Base-by-base conservation (phyloP, 2,888 invertebrate species). In the Drosophila nigricruria region DNA sequence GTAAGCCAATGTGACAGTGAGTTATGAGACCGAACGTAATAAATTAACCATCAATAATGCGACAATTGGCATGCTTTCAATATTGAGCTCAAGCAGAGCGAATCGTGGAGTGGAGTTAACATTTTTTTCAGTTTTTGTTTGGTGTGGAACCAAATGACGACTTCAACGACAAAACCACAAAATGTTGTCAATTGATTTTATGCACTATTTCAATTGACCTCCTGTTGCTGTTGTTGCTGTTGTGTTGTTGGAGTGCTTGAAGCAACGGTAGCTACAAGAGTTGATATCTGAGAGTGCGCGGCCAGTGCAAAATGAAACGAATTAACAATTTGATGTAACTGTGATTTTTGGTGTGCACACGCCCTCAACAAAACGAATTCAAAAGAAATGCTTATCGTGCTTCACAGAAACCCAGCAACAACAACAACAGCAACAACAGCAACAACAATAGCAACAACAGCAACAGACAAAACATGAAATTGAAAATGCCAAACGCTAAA, bases 121-220 rank as follows among this genome's bases (percentile, higher is more conserved):
- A 23, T 67, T 9, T 45, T 2, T 16, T 16, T 45, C 16, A 9
- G 3, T 16, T n/a, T 27, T n/a, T 27, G 5, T 27, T 47, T 47
- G 25, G 34, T 66, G 27, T 62, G 60, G 42, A 60, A 73, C 68
- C 50, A 70, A 67, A 64, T 18, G 30, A 49, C 49, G 30, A 49
- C 58, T 58, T 40, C 72, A 68, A 66, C 70, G 58, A 66, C 43
- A 65, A 49, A 76, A 72, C 49, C 78, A 77, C 73, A 81, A 90
- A 89, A 87, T 83, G 88, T 85, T 91, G 88, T 88, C 90, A 91
- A 91, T 91, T 88, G 91, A 91, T 91, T 91, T 91, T 91, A 79
- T 91, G 90, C 90, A 89, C 89, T 89, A 91, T 78, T 91, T 90
- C 82, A 62, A 85, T 82, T 85, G 85, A 86, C 85, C 85, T 89